Evolutionary conservation across 2,113 vertebrate genomes (phyloP).

Genomic region (Brevimyrus niger): DNA sequence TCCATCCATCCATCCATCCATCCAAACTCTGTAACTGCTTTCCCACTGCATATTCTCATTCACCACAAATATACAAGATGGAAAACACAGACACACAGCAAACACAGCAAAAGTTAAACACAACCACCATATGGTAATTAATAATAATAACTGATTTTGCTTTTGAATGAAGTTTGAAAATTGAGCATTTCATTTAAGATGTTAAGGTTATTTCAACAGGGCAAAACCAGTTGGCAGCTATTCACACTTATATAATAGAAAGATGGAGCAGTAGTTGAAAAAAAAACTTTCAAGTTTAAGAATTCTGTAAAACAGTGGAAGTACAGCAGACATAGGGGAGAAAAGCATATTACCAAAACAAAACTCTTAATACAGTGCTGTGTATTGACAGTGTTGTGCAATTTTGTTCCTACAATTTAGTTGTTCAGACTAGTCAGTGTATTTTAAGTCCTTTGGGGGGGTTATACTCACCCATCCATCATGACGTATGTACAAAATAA

Average conservation of each 20-base stretch:
- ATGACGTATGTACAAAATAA: not conserved
- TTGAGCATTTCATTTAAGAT: not conserved
- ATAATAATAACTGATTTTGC: not conserved
- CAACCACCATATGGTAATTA: not conserved
- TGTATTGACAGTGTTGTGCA: not conserved
- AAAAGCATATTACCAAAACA: not conserved
- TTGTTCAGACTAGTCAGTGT: not conserved
- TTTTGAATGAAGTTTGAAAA: not conserved
- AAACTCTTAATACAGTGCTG: not conserved
- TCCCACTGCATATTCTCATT: not conserved
- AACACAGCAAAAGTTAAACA: not conserved
- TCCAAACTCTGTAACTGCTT: not conserved
- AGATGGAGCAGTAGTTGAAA: too few species aligned
- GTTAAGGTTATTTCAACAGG: not conserved
- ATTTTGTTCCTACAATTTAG: not conserved
- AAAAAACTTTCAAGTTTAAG: not conserved
- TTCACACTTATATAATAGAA: not conserved
- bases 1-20: not conserved
- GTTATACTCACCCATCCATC: not conserved
- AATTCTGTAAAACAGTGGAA: not conserved
- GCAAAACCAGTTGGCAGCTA: not conserved
- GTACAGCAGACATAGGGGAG: not conserved
- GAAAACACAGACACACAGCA: not conserved
- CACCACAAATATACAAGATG: not conserved
- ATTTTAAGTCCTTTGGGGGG: not conserved